Conservation (phyloP, 2,888 invertebrate species). For the Lochmaea crataegi region DNA sequence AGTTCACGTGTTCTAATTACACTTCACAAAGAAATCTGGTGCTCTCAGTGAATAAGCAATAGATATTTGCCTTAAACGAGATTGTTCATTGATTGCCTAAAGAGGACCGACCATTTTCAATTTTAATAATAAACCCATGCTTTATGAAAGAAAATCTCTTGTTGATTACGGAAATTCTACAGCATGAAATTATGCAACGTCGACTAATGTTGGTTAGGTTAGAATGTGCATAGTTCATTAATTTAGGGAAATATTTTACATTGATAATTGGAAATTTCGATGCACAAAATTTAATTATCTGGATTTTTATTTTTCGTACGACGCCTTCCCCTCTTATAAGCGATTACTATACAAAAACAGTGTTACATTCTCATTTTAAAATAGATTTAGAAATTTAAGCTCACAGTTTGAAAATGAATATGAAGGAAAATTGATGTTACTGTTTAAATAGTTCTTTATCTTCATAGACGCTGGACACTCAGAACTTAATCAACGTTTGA, state of each 20-base stretch:
- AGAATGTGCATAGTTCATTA: background rate
- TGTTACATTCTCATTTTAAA: too few species aligned
- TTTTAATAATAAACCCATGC: constrained; percentile 11
- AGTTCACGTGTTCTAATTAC: constrained; percentile 18
- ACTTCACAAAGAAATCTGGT: constrained; percentile 9
- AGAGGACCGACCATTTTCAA: constrained; percentile 5
- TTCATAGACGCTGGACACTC: too few species aligned
- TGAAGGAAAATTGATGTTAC: too few species aligned
- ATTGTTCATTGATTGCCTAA: constrained; percentile 12
- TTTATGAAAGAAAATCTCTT: constrained; percentile 6
- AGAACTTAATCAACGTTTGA: too few species aligned
- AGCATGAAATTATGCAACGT: background rate
- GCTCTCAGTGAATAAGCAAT: constrained; percentile 14
- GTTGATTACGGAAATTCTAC: constrained; percentile 5
- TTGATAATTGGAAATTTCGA: background rate
- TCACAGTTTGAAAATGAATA: too few species aligned
- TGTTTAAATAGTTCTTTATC: too few species aligned
- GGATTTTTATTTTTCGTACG: too few species aligned
- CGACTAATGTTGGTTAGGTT: background rate
- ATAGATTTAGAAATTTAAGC: too few species aligned
- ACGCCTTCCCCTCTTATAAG: too few species aligned
- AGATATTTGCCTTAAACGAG: constrained; percentile 3
- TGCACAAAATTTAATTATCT: background rate
- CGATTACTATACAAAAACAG: too few species aligned
- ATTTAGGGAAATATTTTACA: background rate